Conservation (phyloP, 2,797 vertebrate species). For the Ataeniobius toweri region DNA sequence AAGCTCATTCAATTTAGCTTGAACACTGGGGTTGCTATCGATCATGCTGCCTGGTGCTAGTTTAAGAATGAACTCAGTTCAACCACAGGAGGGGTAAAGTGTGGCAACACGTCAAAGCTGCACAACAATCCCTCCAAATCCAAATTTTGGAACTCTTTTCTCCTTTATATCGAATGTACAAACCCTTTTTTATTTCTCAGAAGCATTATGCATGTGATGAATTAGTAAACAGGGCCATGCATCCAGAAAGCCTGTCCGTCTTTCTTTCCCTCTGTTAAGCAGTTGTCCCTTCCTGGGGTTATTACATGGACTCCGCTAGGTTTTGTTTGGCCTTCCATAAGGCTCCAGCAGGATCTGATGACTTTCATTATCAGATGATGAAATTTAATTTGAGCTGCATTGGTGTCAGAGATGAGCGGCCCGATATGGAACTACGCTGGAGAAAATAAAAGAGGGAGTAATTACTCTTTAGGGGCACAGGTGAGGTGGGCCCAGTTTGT, state of each 20-base stretch:
- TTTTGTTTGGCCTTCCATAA: constrained; percentile 72
- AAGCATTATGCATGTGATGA: constrained; percentile 9
- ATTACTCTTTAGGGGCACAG: constrained; percentile 69
- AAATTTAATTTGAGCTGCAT: constrained; percentile 79
- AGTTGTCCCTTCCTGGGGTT: constrained; percentile 55
- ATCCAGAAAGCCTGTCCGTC: constrained; percentile 18
- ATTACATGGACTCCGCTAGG: constrained; percentile 60
- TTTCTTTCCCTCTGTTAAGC: constrained; percentile 36
- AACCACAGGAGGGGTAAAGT: constrained; percentile 1
- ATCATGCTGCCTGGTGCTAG: constrained; percentile 50
- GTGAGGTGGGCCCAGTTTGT: constrained; percentile 45
- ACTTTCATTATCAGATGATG: constrained; percentile 80
- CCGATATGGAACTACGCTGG: constrained; percentile 64
- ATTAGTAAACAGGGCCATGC: constrained; percentile 26
- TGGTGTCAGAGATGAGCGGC: constrained; percentile 74
- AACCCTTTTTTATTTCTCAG: constrained; percentile 1
- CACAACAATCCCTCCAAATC: not conserved
- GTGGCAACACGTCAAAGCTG: not conserved
- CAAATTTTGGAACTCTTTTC: not conserved
- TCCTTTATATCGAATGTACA: not conserved
- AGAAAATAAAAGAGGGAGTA: constrained; percentile 77
- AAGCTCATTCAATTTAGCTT: constrained; percentile 51
- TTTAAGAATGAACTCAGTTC: constrained; percentile 9
- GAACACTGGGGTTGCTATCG: constrained; percentile 36
- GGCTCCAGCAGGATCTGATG: constrained; percentile 74